Base-by-base conservation (phyloP, 2,888 invertebrate genomes). In the Digitonthophagus gazella region DNA sequence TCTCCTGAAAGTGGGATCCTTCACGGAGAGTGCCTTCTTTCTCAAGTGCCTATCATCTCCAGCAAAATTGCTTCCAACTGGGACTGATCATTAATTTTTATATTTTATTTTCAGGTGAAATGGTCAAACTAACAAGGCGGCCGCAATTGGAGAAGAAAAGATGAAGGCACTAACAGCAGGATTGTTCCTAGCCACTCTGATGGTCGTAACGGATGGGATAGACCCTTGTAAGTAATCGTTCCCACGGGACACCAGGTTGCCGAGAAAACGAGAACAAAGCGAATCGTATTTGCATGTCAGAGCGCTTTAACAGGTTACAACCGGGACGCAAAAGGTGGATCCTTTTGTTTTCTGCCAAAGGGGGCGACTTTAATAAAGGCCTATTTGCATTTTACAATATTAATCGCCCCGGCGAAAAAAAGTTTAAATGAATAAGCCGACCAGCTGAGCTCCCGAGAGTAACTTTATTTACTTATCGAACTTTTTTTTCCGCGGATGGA, bases 211-310 rank as follows among this genome's bases (percentile, higher is more conserved):
- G 71, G 76, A 77, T 73, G 77, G 76, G 72, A 74, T 80, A 70
- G 80, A 80, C 72, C 77, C 78, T 71, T 80, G 80, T 80, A 79
- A 80, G 79, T 79, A 78, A 73, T 74, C 74, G 72, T 72, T 72
- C 73, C 72, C 72, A 69, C 70, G 71, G 70, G 74, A 72, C 73
- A 72, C 72, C 71, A 71, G 67, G 71, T 69, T 69, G 71, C 73
- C 72, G 72, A 72, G 69, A 71, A 67, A 67, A 72, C 74, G 73
- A 74, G 72, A 76, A 74, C 76, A 76, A 76, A 75, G 75, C 74
- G 73, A 70, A 70, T 74, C 68, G 72, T 75, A 77, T 77, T 77
- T 77, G 76, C 77, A 77, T 77, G 76, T 76, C 75, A 77, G 74
- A 75, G 76, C 69, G 71, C 68, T 73, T 73, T 72, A 67, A 73